phyloP scores from a whole-genome alignment of 2,113 vertebrate genomes.

The Acanthochromis polyacanthus region DNA sequence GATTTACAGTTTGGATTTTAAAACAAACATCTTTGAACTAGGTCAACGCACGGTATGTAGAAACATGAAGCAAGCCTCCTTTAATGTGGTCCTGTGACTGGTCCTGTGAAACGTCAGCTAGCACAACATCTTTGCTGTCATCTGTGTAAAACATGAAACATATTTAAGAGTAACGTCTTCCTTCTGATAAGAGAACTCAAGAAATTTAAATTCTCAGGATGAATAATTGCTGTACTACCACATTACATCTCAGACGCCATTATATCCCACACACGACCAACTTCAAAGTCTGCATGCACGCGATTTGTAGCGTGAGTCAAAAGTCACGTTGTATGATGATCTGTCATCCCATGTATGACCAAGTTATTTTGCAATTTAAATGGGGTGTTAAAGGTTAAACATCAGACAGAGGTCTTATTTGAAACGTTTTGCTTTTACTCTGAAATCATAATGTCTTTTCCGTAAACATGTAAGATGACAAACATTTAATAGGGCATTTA shows the following conservation, averaged over 20 bases:
- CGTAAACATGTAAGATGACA: neutral
- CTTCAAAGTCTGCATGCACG: conserved; percentile 35
- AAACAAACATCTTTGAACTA: conserved; percentile 38
- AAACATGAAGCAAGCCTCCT: conserved; percentile 14
- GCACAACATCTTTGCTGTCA: conserved; percentile 14
- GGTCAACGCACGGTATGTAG: conserved; percentile 37
- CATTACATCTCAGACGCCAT: conserved; percentile 12
- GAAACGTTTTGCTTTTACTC: neutral
- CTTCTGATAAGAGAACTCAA: neutral
- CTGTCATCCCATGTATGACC: neutral
- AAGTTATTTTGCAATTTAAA: neutral
- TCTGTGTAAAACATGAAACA: neutral
- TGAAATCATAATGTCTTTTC: neutral
- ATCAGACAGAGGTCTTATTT: neutral
- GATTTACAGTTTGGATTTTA: conserved; percentile 37
- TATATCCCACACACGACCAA: conserved; percentile 39
- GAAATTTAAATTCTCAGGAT: conserved; percentile 24
- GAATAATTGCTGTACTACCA: conserved; percentile 38
- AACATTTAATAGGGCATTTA: too few species aligned
- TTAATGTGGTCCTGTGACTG: conserved; percentile 46
- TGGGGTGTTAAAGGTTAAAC: neutral
- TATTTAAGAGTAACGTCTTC: neutral
- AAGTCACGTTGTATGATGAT: conserved; percentile 8
- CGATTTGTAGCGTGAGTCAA: conserved; percentile 1
- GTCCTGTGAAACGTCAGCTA: conserved; percentile 9